These are phyloP conservation scores for Limnothrissa miodon DNA, from an alignment of 2,113 vertebrate species.

Conservation along the genomic window DNA sequence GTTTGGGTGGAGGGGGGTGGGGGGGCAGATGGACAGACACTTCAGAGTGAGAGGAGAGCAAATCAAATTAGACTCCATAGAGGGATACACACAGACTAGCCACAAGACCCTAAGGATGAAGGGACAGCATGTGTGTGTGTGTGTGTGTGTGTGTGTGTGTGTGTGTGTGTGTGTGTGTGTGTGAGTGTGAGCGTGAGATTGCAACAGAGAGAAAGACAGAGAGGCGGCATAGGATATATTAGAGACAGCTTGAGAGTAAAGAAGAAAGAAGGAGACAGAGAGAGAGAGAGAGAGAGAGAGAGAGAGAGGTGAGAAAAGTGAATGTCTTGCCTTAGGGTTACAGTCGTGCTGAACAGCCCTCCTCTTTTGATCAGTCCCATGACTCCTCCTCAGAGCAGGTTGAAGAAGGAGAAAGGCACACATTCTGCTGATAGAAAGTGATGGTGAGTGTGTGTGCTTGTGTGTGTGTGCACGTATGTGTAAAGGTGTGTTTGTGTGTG, in stretches of 20 bases:
- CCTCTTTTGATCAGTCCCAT: slow-evolving; percentile 31
- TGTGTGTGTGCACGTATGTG: not conserved
- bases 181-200: not conserved
- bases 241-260: not conserved
- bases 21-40: slow-evolving; percentile 34
- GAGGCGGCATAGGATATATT: not conserved
- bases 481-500: not conserved
- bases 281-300: not conserved
- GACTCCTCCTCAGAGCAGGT: not conserved
- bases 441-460: not conserved
- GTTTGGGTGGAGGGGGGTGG: no score
- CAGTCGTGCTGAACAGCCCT: slow-evolving; percentile 11
- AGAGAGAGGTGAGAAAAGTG: not conserved
- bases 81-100: slow-evolving; percentile 27
- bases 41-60: slow-evolving; percentile 50
- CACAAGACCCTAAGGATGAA: slow-evolving; percentile 11
- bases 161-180: slow-evolving; percentile 8
- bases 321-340: slow-evolving; percentile 21
- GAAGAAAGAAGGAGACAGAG: not conserved
- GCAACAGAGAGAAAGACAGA: not conserved
- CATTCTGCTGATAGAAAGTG: not conserved
- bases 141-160: slow-evolving; percentile 4
- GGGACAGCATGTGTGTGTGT: not conserved
- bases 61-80: slow-evolving; percentile 43
- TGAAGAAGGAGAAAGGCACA: slow-evolving; percentile 14